Percentiles rank a stretch among this genome's conserved stretches.
These are phyloP conservation scores for Anoncus sp. DNA, from an alignment of 2,888 invertebrate species.

Conservation along the genomic window DNA sequence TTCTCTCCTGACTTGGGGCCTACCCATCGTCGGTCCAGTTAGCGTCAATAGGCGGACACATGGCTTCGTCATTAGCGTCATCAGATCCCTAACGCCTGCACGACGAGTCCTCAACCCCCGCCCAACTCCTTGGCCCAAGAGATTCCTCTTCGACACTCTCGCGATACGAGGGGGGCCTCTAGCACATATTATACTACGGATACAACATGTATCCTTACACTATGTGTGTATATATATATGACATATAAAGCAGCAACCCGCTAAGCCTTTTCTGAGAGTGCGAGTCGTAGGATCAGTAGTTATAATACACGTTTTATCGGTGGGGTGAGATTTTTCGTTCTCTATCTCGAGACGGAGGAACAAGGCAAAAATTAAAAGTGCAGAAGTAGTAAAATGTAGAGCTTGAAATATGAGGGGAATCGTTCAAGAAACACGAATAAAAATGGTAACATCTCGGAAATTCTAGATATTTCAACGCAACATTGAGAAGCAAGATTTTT, in stretches of 20 bases:
- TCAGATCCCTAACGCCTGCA: slow-evolving; percentile 76
- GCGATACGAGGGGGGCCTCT: slow-evolving; percentile 1
- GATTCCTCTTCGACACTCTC: not conserved
- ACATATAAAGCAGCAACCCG: too few species aligned
- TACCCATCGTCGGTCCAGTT: slow-evolving; percentile 70
- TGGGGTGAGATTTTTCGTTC: too few species aligned
- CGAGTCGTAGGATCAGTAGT: too few species aligned
- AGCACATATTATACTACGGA: slow-evolving; percentile 1
- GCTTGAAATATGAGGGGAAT: too few species aligned
- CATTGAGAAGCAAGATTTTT: slow-evolving; percentile 8
- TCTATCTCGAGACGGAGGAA: too few species aligned
- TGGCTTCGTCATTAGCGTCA: slow-evolving; percentile 78
- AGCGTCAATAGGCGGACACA: slow-evolving; percentile 76
- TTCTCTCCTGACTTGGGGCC: slow-evolving; percentile 23
- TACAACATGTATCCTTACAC: too few species aligned
- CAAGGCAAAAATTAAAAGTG: too few species aligned
- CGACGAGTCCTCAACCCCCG: too few species aligned
- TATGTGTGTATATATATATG: too few species aligned
- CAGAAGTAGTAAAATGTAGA: too few species aligned
- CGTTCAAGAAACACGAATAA: not conserved
- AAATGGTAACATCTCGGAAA: not conserved
- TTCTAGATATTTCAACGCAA: not conserved
- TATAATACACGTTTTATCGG: too few species aligned
- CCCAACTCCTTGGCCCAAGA: not conserved
- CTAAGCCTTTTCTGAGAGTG: too few species aligned